Base-by-base conservation (phyloP, 2,797 vertebrate genomes). In the Oreochromis mossambicus region DNA sequence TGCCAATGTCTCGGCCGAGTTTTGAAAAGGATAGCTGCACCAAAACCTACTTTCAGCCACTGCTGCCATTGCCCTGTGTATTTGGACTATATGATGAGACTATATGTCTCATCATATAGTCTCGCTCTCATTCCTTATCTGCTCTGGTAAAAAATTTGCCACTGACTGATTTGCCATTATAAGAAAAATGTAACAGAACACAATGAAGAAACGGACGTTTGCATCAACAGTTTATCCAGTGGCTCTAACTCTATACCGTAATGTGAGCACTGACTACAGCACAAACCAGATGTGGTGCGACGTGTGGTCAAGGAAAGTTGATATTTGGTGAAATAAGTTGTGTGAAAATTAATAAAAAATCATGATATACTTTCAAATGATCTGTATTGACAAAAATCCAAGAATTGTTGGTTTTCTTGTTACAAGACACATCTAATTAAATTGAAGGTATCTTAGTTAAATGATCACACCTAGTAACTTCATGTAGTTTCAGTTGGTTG, bases 1-100 rank as follows among this genome's bases (percentile, higher is more conserved):
- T 70, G 66, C 2, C 21, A 46, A 7, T 70, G 21, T 46, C 21
- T 70, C 0, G 2, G 38, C 6, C 1, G 5, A 46, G 8, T 5
- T 70, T 70, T 26, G 14, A 70, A 70, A 68, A 43, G 2, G 21
- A 43, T 24, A 43, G 38, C 21, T 43, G 41, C 3, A 26, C 66
- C 66, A 26, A 21, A 70, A 17, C 14, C 21, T 26, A 68, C 14
- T 17, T 7, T 70, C 21, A 26, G 7, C 48, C 17, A 3, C 38
- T 14, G 21, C 21, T 46, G 21, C 38, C 38, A 46, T 43, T 70
- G 21, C 21, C 38, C n/a, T 15, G 38, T 70, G 38, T 46, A 26
- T 70, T 43, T 46, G 29, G 29, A 34, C 15, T 58, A 19, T 58
- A 58, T 19, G 29, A 58, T 58, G 9, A 58, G 15, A 58, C 56